These are phyloP conservation scores for Hafferia zeledoni DNA, from an alignment of 2,797 vertebrate species.

Conservation along the genomic window DNA sequence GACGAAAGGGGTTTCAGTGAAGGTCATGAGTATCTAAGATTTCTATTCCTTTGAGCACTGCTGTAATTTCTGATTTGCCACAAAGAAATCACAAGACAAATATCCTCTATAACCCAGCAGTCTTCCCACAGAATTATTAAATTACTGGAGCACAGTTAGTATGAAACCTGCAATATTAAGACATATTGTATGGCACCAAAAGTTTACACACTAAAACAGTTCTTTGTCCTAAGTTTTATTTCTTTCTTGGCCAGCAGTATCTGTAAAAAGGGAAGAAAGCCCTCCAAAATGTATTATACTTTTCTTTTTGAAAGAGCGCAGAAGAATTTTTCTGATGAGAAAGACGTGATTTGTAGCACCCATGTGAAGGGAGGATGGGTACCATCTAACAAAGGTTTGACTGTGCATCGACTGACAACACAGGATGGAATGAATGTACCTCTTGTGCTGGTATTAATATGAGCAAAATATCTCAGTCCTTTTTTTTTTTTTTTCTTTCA, in stretches of 20 bases:
- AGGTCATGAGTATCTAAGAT: conserved; percentile 81
- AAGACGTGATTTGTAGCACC: background rate
- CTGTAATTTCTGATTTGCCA: conserved; percentile 73
- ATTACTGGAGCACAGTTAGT: conserved; percentile 49
- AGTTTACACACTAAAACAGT: conserved; percentile 33
- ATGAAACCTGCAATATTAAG: conserved; percentile 43
- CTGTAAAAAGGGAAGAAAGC: background rate
- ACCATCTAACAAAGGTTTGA: conserved; percentile 45
- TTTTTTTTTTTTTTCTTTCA: conserved; percentile 1
- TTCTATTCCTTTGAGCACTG: conserved; percentile 71
- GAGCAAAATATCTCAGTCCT: conserved; percentile 6
- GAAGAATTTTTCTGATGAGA: conserved; percentile 10
- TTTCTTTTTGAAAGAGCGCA: background rate
- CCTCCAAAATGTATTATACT: background rate
- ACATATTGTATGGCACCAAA: background rate
- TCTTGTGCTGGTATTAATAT: conserved; percentile 37
- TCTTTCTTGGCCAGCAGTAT: background rate
- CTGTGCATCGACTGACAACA: conserved; percentile 37
- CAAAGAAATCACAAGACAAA: conserved; percentile 82
- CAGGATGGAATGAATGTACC: conserved; percentile 43
- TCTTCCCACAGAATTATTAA: conserved; percentile 65
- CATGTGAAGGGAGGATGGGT: background rate
- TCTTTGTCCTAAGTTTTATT: conserved; percentile 4
- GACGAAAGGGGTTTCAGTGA: conserved; percentile 87
- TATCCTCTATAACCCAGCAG: conserved; percentile 73